Percentiles rank a stretch among this genome's conserved stretches.
These are phyloP conservation scores for Laspeyria flexula DNA, from an alignment of 2,888 invertebrate species.

Conservation along the genomic window DNA sequence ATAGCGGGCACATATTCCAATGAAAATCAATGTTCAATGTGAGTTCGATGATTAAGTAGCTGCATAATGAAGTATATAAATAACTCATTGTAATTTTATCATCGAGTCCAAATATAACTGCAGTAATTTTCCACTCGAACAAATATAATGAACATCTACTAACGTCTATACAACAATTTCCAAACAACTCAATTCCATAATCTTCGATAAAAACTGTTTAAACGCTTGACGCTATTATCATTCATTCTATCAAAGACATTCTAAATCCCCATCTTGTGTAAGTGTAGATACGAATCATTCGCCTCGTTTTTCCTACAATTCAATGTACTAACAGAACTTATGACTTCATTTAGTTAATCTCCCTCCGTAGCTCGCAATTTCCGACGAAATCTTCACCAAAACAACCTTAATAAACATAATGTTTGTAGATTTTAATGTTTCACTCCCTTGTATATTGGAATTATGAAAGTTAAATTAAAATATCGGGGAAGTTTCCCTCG, in stretches of 20 bases:
- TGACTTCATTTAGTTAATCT: slow-evolving; percentile 40
- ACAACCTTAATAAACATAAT: slow-evolving; percentile 15
- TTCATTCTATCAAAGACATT: neutral
- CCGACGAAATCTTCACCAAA: slow-evolving; percentile 33
- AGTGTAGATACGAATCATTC: neutral
- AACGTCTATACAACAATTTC: neutral
- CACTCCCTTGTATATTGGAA: slow-evolving; percentile 16
- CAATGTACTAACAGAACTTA: slow-evolving; percentile 27
- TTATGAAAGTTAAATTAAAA: slow-evolving; percentile 15
- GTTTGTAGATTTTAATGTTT: slow-evolving; percentile 19
- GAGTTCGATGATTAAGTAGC: no score
- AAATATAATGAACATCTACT: neutral
- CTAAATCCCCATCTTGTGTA: neutral
- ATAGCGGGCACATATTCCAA: no score
- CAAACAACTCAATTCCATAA: neutral
- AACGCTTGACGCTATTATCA: neutral
- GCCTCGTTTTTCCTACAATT: neutral
- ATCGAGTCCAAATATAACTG: no score
- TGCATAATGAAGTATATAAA: no score
- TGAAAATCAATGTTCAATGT: no score
- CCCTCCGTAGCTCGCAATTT: slow-evolving; percentile 40
- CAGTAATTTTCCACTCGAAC: no score
- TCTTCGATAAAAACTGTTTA: neutral
- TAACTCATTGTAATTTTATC: no score
- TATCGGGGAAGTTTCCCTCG: slow-evolving; percentile 5